Evolutionary conservation across 2,797 vertebrate genomes (phyloP), one percentile per base, ranked within the genome.

Genomic region (Bufotes viridis): DNA sequence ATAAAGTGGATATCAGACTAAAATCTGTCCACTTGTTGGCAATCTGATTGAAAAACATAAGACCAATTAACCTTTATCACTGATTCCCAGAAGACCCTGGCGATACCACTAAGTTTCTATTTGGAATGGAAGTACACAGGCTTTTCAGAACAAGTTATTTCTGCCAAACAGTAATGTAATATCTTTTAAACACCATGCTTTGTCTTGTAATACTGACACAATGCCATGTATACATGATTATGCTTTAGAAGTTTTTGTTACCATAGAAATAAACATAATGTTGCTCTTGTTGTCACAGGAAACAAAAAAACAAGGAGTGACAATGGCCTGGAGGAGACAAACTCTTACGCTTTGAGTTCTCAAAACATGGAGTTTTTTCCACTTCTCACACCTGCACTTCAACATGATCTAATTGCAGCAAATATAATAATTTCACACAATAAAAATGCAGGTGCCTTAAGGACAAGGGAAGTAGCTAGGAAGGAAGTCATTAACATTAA

Each of bases 251-350:
- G 55, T 89, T 91, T 90, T 76, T 85, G 92, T 93, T 93, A 80
- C 93, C 87, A 63, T 90, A 91, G 92, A 90, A 92, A 91, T 91
- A 85, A 57, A 91, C 76, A 90, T 87, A 93, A 92, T 93, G 93
- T 94, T 94, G 88, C 92, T 92, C 88, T 88, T 14, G 87, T 93
- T 88, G 92, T 91, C 91, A 91, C 91, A 89, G 92, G 92, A 92
- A 93, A 94, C 92, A 86, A 57, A 90, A 91, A 90, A 87, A 89
- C 91, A 94, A 87, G 88, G 90, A 88, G 90, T 90, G 91, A 92
- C 55, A 58, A 85, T 0, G n/a, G 20, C 51, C 80, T 83, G 51
- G 34, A 78, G 72, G 70, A 87, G 60, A 78, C 87, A 83, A 81
- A 78, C 29, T 69, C 14, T 78, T 83, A 49, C 29, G 60, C 87